phyloP scores from a whole-genome alignment of 2,888 invertebrate species.

The Leptinotarsa rubiginosa region DNA sequence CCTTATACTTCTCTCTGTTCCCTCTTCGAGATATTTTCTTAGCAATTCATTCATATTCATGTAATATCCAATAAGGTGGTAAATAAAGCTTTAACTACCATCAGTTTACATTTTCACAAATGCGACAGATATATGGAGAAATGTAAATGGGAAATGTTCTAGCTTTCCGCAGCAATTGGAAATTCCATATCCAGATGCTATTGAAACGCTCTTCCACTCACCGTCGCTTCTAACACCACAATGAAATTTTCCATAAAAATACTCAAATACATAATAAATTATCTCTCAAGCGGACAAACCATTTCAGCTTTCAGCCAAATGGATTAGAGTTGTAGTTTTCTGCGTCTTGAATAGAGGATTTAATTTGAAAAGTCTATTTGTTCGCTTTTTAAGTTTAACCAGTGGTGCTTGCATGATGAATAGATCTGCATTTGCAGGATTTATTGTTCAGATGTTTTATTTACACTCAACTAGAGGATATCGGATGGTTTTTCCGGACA shows the following conservation, averaged over 20 bases:
- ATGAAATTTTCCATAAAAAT: conserved; percentile 25
- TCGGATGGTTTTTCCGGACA: conserved; percentile 33
- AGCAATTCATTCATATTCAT: too few relatives aligned
- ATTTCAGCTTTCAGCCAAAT: conserved; percentile 41
- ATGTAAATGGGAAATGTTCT: conserved; percentile 10
- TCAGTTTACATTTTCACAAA: background rate
- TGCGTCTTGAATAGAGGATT: conserved; percentile 44
- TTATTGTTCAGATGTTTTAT: conserved; percentile 46
- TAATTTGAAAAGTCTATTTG: conserved; percentile 45
- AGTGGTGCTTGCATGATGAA: conserved; percentile 47
- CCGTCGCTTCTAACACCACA: background rate
- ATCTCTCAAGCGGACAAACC: conserved; percentile 36
- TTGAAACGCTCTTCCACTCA: conserved; percentile 5
- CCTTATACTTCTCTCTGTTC: too few relatives aligned
- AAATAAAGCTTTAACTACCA: background rate
- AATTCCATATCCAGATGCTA: conserved; percentile 6
- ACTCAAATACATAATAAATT: conserved; percentile 33
- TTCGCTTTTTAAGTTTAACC: conserved; percentile 42
- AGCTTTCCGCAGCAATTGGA: background rate
- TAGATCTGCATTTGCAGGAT: conserved; percentile 46
- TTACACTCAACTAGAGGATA: conserved; percentile 42
- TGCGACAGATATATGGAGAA: background rate
- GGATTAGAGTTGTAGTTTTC: conserved; percentile 43
- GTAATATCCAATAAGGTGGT: too few relatives aligned
- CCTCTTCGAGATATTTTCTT: too few relatives aligned